phyloP scores from a whole-genome alignment of 2,113 vertebrate genomes.

The Ictalurus furcatus region DNA sequence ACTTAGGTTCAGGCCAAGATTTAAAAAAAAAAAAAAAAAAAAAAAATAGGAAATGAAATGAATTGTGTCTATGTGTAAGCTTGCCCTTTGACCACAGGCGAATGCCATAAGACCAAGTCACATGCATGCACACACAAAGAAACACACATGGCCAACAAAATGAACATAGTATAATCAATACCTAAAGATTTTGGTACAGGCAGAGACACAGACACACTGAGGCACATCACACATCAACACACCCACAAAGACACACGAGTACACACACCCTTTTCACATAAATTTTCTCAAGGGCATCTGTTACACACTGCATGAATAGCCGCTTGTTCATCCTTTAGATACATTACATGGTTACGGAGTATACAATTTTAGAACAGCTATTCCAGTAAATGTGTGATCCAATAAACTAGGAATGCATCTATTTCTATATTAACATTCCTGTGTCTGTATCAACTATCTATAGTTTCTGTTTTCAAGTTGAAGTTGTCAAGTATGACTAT shows the following conservation, averaged over 20 bases:
- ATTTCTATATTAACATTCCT: not conserved
- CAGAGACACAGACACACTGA: not conserved
- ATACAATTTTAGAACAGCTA: slow-evolving; percentile 16
- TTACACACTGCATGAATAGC: slow-evolving; percentile 27
- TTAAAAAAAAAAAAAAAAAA: slow-evolving; percentile 57
- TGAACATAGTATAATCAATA: not conserved
- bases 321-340: slow-evolving; percentile 39
- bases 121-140: slow-evolving; percentile 24
- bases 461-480: not conserved
- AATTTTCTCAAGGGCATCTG: slow-evolving; percentile 40
- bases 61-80: slow-evolving; percentile 69
- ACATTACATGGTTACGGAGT: slow-evolving; percentile 34
- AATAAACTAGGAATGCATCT: not conserved
- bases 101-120: slow-evolving; percentile 43
- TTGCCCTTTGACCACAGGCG: slow-evolving; percentile 61
- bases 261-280: slow-evolving; percentile 23
- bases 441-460: not conserved
- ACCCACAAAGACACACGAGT: slow-evolving; percentile 34
- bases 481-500: not conserved
- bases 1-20: slow-evolving; percentile 73
- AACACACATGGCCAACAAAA: slow-evolving; percentile 31
- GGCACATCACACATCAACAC: not conserved
- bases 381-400: slow-evolving; percentile 5
- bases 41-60: slow-evolving; percentile 57
- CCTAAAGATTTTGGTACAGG: not conserved